phyloP scores from a whole-genome alignment of 2,888 invertebrate genomes.

The Anthophora plumipes region DNA sequence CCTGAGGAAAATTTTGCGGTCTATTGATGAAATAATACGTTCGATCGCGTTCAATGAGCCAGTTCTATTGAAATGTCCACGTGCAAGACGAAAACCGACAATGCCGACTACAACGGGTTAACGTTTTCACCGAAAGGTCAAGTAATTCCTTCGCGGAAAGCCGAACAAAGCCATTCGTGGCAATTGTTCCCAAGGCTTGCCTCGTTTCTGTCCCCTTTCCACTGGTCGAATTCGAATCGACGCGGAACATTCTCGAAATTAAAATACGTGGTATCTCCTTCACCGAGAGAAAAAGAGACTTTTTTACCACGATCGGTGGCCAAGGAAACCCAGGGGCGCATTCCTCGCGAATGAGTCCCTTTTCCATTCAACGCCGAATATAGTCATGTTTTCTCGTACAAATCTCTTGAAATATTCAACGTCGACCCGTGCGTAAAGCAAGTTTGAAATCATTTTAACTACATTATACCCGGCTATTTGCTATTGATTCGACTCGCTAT shows the following conservation, averaged over 20 bases:
- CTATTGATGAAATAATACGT: neutral
- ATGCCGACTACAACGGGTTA: neutral
- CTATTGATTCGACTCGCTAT: slow-evolving; percentile 15
- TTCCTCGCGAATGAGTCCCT: neutral
- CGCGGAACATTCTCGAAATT: slow-evolving; percentile 22
- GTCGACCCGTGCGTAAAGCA: no score
- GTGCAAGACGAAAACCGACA: neutral
- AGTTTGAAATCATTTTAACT: neutral
- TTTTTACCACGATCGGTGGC: neutral
- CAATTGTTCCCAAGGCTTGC: slow-evolving; percentile 17
- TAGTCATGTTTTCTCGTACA: neutral
- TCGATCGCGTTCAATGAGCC: neutral
- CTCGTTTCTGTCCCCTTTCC: neutral
- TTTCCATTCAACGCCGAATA: no score
- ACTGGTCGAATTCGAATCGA: slow-evolving; percentile 7
- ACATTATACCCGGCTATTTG: neutral
- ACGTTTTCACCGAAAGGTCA: slow-evolving; percentile 8
- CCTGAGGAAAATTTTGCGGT: neutral
- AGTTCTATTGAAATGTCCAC: neutral
- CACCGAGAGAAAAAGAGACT: no score
- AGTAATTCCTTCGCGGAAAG: slow-evolving; percentile 18
- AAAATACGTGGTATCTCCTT: neutral
- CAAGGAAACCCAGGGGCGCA: slow-evolving; percentile 5
- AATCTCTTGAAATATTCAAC: neutral
- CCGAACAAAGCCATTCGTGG: slow-evolving; percentile 4